Evolutionary conservation across 2,888 invertebrate genomes (phyloP).

Genomic region (Mechanitis messenoides): DNA sequence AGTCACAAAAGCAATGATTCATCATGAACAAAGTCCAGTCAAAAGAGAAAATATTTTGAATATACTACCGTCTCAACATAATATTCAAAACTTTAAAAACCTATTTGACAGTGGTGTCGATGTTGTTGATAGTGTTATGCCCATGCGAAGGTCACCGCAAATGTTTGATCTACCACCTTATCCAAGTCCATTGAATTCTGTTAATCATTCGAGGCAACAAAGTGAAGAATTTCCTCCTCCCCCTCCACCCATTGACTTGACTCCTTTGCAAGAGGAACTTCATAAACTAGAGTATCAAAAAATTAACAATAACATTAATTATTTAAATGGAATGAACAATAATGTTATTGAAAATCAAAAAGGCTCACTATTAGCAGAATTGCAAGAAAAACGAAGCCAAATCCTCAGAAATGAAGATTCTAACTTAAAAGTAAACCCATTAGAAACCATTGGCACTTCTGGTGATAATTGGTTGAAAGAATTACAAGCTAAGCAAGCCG

Average conservation of each 20-base stretch:
- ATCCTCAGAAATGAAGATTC: conserved; percentile 69
- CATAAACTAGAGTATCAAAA: conserved; percentile 61
- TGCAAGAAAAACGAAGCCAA: conserved; percentile 80
- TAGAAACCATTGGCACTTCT: conserved; percentile 48
- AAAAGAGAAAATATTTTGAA: conserved; percentile 63
- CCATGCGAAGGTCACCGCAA: conserved; percentile 56
- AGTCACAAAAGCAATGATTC: conserved; percentile 90
- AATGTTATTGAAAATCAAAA: conserved; percentile 53
- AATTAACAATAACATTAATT: conserved; percentile 28
- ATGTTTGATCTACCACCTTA: conserved; percentile 85
- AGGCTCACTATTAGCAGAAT: conserved; percentile 76
- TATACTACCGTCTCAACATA: conserved; percentile 48
- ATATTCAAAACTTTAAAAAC: conserved; percentile 59
- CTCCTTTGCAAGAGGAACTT: conserved; percentile 79
- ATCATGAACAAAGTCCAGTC: conserved; percentile 85
- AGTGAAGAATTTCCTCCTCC: conserved; percentile 94
- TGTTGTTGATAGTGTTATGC: conserved; percentile 79
- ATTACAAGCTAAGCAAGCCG: conserved; percentile 86
- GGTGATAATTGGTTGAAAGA: conserved; percentile 85
- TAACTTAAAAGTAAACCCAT: conserved; percentile 45
- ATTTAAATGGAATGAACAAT: conserved; percentile 36
- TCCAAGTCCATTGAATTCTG: conserved; percentile 85
- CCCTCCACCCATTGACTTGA: conserved; percentile 86
- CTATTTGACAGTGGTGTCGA: conserved; percentile 74
- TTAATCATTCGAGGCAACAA: conserved; percentile 88